These are phyloP conservation scores for Neostethus bicornis DNA, from an alignment of 2,797 vertebrate genomes.

Conservation along the genomic window DNA sequence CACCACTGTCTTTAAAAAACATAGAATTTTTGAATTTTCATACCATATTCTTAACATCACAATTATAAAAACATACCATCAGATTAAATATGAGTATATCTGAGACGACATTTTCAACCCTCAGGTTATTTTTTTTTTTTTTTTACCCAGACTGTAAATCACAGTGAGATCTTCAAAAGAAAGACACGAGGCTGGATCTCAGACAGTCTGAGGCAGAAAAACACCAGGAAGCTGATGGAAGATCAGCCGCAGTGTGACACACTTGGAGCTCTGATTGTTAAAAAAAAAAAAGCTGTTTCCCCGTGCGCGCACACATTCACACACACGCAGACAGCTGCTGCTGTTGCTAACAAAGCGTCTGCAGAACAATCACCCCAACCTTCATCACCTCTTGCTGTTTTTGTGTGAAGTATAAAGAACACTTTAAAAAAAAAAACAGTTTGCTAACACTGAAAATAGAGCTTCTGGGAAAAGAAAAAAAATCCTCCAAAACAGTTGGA, in stretches of 20 bases:
- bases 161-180: conserved; percentile 7
- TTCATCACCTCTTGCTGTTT: conserved; percentile 28
- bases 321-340: not conserved
- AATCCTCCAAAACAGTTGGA: not conserved
- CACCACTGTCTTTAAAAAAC: no score
- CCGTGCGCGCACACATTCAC: conserved; percentile 6
- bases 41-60: no score
- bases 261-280: conserved; percentile 28
- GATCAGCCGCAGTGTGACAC: conserved; percentile 28
- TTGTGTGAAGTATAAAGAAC: conserved; percentile 3
- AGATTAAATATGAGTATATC: no score
- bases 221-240: conserved; percentile 17
- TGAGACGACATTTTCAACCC: not conserved
- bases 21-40: no score
- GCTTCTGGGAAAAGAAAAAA: no score
- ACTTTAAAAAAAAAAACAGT: no score
- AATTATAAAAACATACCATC: no score
- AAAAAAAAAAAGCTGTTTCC: conserved; percentile 29
- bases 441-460: conserved; percentile 8
- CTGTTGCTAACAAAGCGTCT: conserved; percentile 27
- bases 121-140: not conserved
- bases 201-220: conserved; percentile 5
- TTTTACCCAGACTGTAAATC: not conserved
- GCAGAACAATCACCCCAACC: conserved; percentile 26
- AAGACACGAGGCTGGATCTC: conserved; percentile 12